These are phyloP conservation scores for Galeopsomyia nigrocyanea DNA, from an alignment of 2,888 invertebrate species.

Conservation along the genomic window DNA sequence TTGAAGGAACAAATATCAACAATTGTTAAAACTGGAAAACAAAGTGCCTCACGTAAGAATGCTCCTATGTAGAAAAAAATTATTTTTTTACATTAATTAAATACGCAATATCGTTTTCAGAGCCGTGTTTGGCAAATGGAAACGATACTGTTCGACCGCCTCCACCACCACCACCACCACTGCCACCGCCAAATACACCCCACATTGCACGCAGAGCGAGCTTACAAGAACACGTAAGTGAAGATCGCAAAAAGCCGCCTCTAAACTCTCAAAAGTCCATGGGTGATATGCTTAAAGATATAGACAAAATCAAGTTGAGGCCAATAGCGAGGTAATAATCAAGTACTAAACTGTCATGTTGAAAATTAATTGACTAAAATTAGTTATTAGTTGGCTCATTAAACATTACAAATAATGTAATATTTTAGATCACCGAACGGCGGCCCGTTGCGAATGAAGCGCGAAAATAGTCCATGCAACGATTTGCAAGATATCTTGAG, in stretches of 20 bases:
- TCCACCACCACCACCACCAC: constrained; percentile 63
- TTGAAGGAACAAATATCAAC: constrained; percentile 64
- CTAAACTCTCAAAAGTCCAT: constrained; percentile 61
- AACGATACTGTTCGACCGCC: constrained; percentile 50
- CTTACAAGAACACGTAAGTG: constrained; percentile 65
- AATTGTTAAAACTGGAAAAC: constrained; percentile 63
- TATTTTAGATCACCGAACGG: constrained; percentile 64
- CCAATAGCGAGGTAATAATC: constrained; percentile 61
- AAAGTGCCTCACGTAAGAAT: constrained; percentile 57
- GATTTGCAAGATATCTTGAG: constrained; percentile 66
- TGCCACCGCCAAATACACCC: constrained; percentile 63
- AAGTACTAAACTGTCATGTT: background rate
- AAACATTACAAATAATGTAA: constrained; percentile 8
- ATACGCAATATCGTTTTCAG: constrained; percentile 23
- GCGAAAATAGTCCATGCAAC: constrained; percentile 66
- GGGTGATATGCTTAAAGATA: constrained; percentile 64
- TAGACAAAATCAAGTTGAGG: constrained; percentile 62
- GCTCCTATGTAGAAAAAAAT: background rate
- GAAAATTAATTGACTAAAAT: constrained; percentile 2
- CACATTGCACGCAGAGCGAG: constrained; percentile 66
- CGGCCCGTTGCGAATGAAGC: constrained; percentile 60
- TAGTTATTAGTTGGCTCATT: constrained; percentile 5
- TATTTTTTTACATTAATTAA: background rate
- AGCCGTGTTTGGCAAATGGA: constrained; percentile 50
- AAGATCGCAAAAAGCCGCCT: constrained; percentile 58